Percentiles rank a stretch among this genome's conserved stretches.
Conservation (phyloP, 2,797 vertebrate genomes). For the Tachyglossus aculeatus region DNA sequence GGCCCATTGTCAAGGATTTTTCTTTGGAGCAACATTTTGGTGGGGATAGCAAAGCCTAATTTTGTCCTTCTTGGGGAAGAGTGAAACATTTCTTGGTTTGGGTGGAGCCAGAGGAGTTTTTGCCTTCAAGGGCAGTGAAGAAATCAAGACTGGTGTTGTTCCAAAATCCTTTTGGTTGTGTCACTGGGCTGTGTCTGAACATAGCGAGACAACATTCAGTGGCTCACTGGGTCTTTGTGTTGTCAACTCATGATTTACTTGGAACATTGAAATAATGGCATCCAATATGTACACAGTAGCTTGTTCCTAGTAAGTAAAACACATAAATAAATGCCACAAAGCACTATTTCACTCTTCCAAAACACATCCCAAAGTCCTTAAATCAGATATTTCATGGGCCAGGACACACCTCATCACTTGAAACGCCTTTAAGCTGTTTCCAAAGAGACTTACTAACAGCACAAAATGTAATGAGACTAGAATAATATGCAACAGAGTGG, state of each 20-base stretch:
- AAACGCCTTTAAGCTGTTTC: not conserved
- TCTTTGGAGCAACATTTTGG: not conserved
- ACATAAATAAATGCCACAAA: not conserved
- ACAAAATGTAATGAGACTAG: not conserved
- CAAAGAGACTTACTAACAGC: not conserved
- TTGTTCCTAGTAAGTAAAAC: conserved; percentile 21
- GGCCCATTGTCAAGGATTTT: no score
- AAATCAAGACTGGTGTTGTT: not conserved
- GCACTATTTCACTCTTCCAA: not conserved
- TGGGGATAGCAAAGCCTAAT: not conserved
- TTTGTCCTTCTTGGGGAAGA: not conserved
- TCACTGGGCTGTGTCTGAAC: conserved; percentile 39
- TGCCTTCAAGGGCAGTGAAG: not conserved
- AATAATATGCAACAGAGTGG: no score
- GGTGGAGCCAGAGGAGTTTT: conserved; percentile 41
- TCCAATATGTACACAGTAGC: not conserved
- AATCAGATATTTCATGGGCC: not conserved
- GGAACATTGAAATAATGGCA: not conserved
- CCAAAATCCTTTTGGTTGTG: conserved; percentile 25
- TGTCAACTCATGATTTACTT: not conserved
- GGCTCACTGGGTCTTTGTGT: conserved; percentile 11
- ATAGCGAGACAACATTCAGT: not conserved
- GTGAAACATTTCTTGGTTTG: conserved; percentile 15
- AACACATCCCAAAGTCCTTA: not conserved
- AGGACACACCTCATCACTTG: not conserved